Conservation (phyloP, 92 coral and sea anemone genomes). For the Phenganax stokvisi region DNA sequence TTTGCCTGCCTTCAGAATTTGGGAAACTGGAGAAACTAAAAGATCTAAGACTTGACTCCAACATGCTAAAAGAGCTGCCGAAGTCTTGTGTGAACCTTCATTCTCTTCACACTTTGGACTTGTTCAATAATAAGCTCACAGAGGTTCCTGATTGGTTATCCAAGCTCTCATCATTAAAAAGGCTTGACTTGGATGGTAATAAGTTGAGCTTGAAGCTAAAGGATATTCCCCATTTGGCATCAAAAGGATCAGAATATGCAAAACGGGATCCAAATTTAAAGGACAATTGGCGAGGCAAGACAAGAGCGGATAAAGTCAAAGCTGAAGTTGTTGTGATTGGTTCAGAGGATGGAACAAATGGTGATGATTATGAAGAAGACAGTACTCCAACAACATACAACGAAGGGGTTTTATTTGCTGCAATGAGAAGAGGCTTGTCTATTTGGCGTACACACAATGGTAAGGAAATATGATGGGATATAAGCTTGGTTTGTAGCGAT, state of each 20-base stretch:
- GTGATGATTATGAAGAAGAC: conserved; percentile 52
- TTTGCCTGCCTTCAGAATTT: conserved; percentile 64
- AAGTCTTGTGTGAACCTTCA: conserved; percentile 64
- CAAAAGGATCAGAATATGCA: conserved; percentile 62
- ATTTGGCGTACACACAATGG: conserved; percentile 89
- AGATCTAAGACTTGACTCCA: conserved; percentile 71
- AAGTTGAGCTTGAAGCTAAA: conserved; percentile 64
- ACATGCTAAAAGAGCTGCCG: conserved; percentile 63
- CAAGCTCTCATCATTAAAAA: conserved; percentile 59
- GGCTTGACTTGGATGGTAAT: conserved; percentile 88
- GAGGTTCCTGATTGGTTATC: conserved; percentile 74
- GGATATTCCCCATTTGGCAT: conserved; percentile 82
- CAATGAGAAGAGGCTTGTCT: conserved; percentile 83
- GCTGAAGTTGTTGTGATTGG: conserved; percentile 43
- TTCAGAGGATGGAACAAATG: conserved; percentile 41
- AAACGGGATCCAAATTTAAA: conserved; percentile 60
- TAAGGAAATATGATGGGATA: conserved; percentile 1
- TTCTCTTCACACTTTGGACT: conserved; percentile 67
- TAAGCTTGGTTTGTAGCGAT: not conserved
- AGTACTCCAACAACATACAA: conserved; percentile 29
- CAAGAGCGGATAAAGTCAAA: conserved; percentile 57
- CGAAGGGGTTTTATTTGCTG: conserved; percentile 67
- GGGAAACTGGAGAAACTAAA: conserved; percentile 68
- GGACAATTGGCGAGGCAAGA: conserved; percentile 81
- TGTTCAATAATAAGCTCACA: conserved; percentile 62